Conservation (phyloP, 2,113 vertebrate species). For the Podilymbus podiceps region DNA sequence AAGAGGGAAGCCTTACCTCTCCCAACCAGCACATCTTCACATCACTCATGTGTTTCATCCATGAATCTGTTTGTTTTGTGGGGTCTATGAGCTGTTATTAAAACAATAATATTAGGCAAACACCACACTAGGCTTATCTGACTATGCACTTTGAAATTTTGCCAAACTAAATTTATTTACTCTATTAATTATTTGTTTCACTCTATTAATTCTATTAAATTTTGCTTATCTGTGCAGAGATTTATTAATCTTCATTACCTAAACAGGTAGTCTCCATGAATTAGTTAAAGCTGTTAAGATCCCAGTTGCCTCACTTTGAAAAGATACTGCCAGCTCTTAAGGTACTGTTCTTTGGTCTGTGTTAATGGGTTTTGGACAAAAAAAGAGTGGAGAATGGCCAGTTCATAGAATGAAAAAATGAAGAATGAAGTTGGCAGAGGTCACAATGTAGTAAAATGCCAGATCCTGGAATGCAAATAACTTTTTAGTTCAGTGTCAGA, state of each 20-base stretch:
- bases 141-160: not conserved
- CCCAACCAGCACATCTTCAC: not conserved
- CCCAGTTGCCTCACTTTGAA: not conserved
- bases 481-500: not conserved
- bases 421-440: not conserved
- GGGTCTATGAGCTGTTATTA: not conserved
- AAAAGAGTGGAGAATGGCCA: not conserved
- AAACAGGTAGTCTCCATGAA: not conserved
- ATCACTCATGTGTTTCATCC: not conserved
- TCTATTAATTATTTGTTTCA: too few relatives aligned
- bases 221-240: not conserved
- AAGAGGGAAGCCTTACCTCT: not conserved
- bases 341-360: not conserved
- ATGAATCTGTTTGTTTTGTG: fast-evolving
- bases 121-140: not conserved
- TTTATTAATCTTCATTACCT: not conserved
- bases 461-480: not conserved
- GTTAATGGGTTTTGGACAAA: not conserved
- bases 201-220: not conserved
- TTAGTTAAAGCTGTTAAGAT: not conserved
- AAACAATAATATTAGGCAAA: not conserved
- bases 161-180: too few relatives aligned
- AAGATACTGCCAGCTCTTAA: not conserved
- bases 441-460: not conserved
- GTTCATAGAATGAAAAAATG: not conserved